Base-by-base conservation (phyloP, 2,797 vertebrate genomes). In the Aeoliscus strigatus region DNA sequence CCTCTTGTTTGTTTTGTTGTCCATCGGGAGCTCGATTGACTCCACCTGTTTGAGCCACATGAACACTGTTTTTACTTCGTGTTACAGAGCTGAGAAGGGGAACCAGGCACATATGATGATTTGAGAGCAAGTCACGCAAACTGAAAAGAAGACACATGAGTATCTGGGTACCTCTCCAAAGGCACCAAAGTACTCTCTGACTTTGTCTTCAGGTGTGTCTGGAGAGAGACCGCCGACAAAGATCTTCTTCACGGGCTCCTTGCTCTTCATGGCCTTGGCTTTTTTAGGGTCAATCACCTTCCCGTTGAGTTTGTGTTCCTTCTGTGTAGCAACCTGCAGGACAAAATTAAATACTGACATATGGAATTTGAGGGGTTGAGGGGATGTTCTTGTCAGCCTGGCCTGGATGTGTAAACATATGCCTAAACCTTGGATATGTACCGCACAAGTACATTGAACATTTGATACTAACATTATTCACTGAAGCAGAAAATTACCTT, bases 211-310 rank as follows among this genome's bases (percentile, higher is more conserved):
- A 5, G 93, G 94, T 9, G 95, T 98, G 80, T 98, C 95, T 55
- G 95, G 94, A 80, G 94, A 98, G 70, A 99, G 88, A 16, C 96
- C 96, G 8, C 96, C 96, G 15, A 99, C 96, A 85, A 99, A 99
- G 75, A 99, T 94, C 89, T 99, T 99, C 88, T 94, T 98, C 27
- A 98, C 90, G 0, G 96, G 93, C 69, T 99, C 96, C 85, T 98
- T 98, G 77, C 91, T 93, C 88, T 99, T 99, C 96, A 99, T 98
- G 53, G 96, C 96, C 86, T 98, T 98, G 68, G 96, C 96, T 83
- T 93, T 94, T 85, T 99, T 98, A 33, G 96, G 96, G 79, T 99
- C 96, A 51, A 99, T 99, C 65, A 98, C 95, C 71, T 98, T 98
- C 41, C 95, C 95, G 54, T 99, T 98, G 58, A 99, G 89, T 79